Evolutionary conservation across 2,797 vertebrate genomes (phyloP).

Genomic region (Orestias chungarensis): DNA sequence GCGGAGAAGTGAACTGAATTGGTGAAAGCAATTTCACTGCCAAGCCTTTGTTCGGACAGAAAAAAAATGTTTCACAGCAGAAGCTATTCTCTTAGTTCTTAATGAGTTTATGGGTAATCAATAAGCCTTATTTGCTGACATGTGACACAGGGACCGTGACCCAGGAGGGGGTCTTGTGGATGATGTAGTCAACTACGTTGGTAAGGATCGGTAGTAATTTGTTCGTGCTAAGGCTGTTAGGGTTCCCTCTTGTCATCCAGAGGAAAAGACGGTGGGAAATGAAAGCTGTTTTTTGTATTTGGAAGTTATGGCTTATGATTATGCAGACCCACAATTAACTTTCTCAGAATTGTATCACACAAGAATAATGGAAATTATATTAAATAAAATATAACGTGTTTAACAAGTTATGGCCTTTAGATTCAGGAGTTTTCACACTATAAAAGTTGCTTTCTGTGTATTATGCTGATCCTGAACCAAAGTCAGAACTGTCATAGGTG

Average conservation of each 20-base stretch:
- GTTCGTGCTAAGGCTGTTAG: conserved; percentile 40
- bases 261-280: conserved; percentile 30
- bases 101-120: conserved; percentile 76
- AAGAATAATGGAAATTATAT: background rate
- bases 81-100: conserved; percentile 46
- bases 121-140: conserved; percentile 52
- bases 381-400: background rate
- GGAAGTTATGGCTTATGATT: background rate
- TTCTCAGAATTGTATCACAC: background rate
- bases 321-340: background rate
- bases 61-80: conserved; percentile 56
- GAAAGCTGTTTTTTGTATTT: conserved; percentile 4
- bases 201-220: conserved; percentile 17
- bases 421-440: background rate
- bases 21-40: conserved; percentile 40
- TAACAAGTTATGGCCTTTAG: background rate
- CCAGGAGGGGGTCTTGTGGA: conserved; percentile 37
- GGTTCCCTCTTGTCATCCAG: conserved; percentile 39
- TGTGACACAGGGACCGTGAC: conserved; percentile 58
- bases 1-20: conserved; percentile 25
- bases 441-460: background rate
- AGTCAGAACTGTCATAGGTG: background rate
- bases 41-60: conserved; percentile 58
- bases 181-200: conserved; percentile 40
- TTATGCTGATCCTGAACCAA: background rate